These are phyloP conservation scores for Zoanthus sansibaricus DNA, from an alignment of 92 coral and sea anemone species.

Conservation along the genomic window DNA sequence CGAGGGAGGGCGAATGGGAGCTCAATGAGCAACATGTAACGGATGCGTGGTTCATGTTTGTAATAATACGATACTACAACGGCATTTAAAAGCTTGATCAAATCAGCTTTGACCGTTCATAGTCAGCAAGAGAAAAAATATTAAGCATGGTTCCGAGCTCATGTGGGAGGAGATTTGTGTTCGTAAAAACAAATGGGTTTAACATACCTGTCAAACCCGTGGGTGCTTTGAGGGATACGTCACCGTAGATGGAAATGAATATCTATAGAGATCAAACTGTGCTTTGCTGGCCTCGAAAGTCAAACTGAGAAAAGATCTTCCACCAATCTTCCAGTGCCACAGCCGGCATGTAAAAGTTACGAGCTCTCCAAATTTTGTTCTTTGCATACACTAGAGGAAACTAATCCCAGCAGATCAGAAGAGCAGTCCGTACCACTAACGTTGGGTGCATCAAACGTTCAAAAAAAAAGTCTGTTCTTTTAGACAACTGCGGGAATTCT, in stretches of 20 bases:
- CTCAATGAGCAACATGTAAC: slow-evolving; percentile 73
- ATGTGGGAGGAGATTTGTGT: slow-evolving; percentile 35
- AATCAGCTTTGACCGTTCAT: background rate
- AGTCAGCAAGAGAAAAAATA: slow-evolving; percentile 24
- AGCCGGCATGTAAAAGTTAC: slow-evolving; percentile 44
- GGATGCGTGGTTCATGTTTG: slow-evolving; percentile 75
- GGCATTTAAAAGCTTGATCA: slow-evolving; percentile 28
- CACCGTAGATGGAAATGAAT: slow-evolving; percentile 75
- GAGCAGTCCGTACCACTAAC: too few relatives aligned
- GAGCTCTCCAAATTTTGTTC: slow-evolving; percentile 71
- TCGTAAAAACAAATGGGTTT: background rate
- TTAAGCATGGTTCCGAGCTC: slow-evolving; percentile 23
- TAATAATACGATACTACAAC: slow-evolving; percentile 43
- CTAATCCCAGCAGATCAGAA: background rate
- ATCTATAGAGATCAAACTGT: slow-evolving; percentile 52
- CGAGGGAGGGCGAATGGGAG: slow-evolving; percentile 64
- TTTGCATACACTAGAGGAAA: slow-evolving; percentile 24
- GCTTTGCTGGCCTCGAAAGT: slow-evolving; percentile 53
- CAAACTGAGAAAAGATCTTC: background rate
- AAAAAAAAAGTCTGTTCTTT: background rate
- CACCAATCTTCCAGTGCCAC: background rate
- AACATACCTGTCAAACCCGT: background rate
- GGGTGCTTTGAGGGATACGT: slow-evolving; percentile 17
- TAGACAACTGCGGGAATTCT: slow-evolving; percentile 37
- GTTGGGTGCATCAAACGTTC: background rate